Conservation (phyloP, 2,888 invertebrate species). For the Aspidiotus destructor region DNA sequence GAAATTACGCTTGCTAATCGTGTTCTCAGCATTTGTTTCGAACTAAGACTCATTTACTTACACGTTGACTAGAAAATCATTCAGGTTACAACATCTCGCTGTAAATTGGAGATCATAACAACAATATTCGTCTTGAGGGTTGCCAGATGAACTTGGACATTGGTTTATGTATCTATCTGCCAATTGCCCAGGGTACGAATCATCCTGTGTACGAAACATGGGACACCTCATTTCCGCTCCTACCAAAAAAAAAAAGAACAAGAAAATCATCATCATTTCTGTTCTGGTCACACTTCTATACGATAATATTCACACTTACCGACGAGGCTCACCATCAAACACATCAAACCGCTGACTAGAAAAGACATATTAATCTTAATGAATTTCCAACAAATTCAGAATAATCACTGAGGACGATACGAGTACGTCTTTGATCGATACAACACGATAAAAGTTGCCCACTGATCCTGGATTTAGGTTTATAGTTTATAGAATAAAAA, state of each 20-base stretch:
- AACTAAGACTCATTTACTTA: slow-evolving; percentile 4
- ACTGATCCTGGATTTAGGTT: too few relatives aligned
- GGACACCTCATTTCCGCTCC: slow-evolving; percentile 13
- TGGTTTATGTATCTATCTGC: slow-evolving; percentile 1
- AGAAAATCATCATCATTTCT: neutral
- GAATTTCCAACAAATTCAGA: neutral
- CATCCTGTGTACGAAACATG: neutral
- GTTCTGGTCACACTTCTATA: too few relatives aligned
- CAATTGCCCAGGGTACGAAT: neutral
- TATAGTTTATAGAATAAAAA: too few relatives aligned
- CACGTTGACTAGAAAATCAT: slow-evolving; percentile 19
- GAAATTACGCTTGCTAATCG: neutral
- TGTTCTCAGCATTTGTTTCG: neutral
- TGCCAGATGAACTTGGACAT: slow-evolving; percentile 1
- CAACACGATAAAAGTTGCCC: too few relatives aligned
- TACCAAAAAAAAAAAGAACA: neutral
- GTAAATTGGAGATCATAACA: slow-evolving; percentile 12
- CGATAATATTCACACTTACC: neutral
- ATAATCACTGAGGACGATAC: neutral
- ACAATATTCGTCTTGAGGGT: slow-evolving; percentile 15
- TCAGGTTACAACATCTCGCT: slow-evolving; percentile 16
- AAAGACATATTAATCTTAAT: neutral
- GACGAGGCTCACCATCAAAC: neutral
- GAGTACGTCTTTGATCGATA: too few relatives aligned
- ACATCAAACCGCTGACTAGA: neutral